Conservation (phyloP, 2,888 invertebrate genomes). For the Zeuzera pyrina region DNA sequence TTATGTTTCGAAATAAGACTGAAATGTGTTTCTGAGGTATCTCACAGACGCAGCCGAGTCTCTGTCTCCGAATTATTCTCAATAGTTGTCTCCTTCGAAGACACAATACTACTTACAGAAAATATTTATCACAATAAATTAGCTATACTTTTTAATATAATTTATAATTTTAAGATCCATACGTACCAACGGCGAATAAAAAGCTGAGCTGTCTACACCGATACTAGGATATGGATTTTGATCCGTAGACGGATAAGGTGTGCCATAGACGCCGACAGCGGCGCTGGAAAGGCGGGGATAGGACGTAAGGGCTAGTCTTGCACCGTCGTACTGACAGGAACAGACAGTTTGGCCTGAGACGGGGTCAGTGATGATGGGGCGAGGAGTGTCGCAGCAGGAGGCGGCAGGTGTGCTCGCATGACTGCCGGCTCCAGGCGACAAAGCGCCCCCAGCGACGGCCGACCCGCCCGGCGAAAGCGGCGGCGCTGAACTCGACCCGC, state of each 20-base stretch:
- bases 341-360: slow-evolving; percentile 94
- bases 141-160: no score
- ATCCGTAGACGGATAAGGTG: slow-evolving; percentile 91
- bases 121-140: no score
- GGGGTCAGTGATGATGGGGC: slow-evolving; percentile 93
- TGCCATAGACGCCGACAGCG: slow-evolving; percentile 86
- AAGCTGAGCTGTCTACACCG: slow-evolving; percentile 94
- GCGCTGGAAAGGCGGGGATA: slow-evolving; percentile 86
- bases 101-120: no score
- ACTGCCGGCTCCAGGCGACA: slow-evolving; percentile 73
- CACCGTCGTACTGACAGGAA: slow-evolving; percentile 94
- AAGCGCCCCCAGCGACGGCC: slow-evolving; percentile 71
- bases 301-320: slow-evolving; percentile 83
- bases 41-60: no score
- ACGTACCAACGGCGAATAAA: slow-evolving; percentile 96
- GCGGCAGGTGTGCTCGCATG: slow-evolving; percentile 68
- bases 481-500: slow-evolving; percentile 80
- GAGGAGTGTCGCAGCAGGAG: slow-evolving; percentile 91
- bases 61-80: no score
- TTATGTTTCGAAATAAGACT: no score
- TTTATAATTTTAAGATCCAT: slow-evolving; percentile 10
- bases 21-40: no score
- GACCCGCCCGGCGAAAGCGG: slow-evolving; percentile 83
- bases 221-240: slow-evolving; percentile 95
- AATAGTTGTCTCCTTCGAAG: no score